Evolutionary conservation across 2,888 invertebrate genomes (phyloP), one percentile per base, ranked within the genome.

Genomic region (Melanophora roralis): DNA sequence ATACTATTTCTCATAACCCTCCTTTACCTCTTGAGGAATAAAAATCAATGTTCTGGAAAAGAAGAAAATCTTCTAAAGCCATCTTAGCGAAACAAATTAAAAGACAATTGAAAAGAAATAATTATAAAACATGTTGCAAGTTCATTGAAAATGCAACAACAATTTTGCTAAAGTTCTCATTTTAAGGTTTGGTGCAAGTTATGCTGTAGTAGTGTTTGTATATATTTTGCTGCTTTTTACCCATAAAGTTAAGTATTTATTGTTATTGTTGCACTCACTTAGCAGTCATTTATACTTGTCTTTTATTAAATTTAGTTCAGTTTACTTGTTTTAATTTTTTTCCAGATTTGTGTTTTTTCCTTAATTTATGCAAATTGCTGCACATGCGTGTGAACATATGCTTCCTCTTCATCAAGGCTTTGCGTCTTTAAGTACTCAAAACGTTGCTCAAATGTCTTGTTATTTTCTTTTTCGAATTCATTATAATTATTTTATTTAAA

Each of bases 281-380:
- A 59, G 60, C 36, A 21, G 57, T 40, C 53, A 59, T 72, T 51
- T 60, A 59, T 45, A 68, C 40, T 40, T 60, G 72, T 62, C 21
- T 59, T 38, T 40, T 49, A 27, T 21, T 65, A 16, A 32, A 47
- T 65, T 64, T 49, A 78, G 36, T 47, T 40, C 32, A 14, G 9
- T 62, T 65, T 75, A 43, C 65, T 72, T 32, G 67, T 67, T 43
- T 40, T 27, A 34, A 55, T 47, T 71, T 62, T 59, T 14, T 38
- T 59, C 16, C n/a, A 27, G 23, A 27, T 43, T 21, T 19, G n/a
- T 40, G 53, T 51, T 51, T 11, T 4, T 43, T 34, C 9, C 38
- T 80, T 82, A 83, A 83, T 83, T 82, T 81, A 83, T 83, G 83
- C 81, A 83, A 83, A 83, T 83, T 83, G 79, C 81, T 74, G 77